Evolutionary conservation across 2,797 vertebrate genomes (phyloP).

Genomic region (Podarcis siculus): DNA sequence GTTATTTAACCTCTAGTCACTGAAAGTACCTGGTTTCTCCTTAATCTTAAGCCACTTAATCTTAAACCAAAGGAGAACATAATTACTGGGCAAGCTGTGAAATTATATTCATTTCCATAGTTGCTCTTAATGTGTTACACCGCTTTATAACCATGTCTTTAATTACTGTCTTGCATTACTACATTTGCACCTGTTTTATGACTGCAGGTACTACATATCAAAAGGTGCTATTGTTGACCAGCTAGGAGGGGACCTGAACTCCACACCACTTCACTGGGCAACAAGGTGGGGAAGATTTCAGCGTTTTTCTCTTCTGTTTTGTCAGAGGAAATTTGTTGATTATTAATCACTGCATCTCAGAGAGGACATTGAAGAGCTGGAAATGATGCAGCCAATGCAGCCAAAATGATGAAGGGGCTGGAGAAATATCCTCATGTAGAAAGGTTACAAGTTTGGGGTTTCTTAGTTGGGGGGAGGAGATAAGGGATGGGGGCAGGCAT

Average conservation of each 20-base stretch:
- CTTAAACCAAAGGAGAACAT: neutral
- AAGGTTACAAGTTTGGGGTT: no score
- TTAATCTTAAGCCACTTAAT: neutral
- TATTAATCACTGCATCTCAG: neutral
- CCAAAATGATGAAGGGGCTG: no score
- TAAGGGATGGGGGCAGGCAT: no score
- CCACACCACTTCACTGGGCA: conserved; percentile 98
- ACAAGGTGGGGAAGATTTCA: conserved; percentile 85
- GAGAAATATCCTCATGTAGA: no score
- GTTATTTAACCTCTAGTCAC: neutral
- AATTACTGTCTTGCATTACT: conserved; percentile 23
- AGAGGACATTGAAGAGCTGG: neutral
- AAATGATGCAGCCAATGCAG: neutral
- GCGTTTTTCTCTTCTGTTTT: conserved; percentile 10
- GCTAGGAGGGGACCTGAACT: conserved; percentile 97
- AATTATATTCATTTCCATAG: conserved; percentile 7
- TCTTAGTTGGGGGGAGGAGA: neutral
- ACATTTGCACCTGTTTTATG: conserved; percentile 57
- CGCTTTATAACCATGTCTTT: neutral
- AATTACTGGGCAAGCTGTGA: neutral
- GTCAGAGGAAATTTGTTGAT: neutral
- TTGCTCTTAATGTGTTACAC: neutral
- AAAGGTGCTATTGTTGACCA: conserved; percentile 98
- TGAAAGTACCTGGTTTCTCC: conserved; percentile 1
- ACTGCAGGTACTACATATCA: conserved; percentile 94